Evolutionary conservation across 23 tunicate species (phyloP).

Genomic region (Oikopleura vanhoeffeni): DNA sequence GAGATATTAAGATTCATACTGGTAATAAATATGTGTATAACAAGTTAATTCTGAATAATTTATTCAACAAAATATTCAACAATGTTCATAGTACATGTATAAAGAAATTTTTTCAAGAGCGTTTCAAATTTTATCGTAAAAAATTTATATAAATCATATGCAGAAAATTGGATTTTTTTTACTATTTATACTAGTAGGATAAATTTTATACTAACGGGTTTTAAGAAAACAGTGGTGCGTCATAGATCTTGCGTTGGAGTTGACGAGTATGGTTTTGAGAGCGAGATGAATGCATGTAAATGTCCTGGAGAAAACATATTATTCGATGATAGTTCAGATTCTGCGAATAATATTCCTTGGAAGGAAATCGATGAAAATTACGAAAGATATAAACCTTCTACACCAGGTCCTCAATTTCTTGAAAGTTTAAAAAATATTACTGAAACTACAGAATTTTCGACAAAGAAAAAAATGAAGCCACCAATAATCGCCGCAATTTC

Average conservation of each 20-base stretch:
- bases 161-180: no score
- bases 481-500: not conserved
- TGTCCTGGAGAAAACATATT: not conserved
- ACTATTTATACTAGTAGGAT: no score
- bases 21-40: no score
- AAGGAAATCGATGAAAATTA: not conserved
- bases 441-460: not conserved
- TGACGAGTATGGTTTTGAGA: not conserved
- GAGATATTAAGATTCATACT: no score
- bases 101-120: no score
- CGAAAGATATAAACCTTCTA: no score
- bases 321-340: not conserved
- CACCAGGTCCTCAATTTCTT: not conserved
- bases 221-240: not conserved
- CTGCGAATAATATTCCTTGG: not conserved
- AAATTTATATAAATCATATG: no score
- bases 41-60: no score
- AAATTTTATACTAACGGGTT: no score
- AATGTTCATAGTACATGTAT: no score
- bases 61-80: no score
- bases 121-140: no score
- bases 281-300: not conserved
- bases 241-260: not conserved
- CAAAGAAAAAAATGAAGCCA: not conserved
- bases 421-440: not conserved